Base-by-base conservation (phyloP, 2,888 invertebrate species). In the Drosophila meridiana region DNA sequence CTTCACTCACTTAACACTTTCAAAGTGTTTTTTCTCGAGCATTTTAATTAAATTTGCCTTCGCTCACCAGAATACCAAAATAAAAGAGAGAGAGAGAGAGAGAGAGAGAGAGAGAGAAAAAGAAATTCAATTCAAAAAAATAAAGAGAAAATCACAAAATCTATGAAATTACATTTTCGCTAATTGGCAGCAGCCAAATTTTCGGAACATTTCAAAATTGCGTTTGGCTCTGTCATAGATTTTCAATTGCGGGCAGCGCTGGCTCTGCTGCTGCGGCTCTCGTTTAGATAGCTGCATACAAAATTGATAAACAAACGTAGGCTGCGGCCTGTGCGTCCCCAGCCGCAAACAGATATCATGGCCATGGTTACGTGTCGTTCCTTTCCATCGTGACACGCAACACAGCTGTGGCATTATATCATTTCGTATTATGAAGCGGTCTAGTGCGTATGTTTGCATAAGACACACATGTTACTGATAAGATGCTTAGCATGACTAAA, bases 221-320 rank as follows among this genome's bases (percentile, higher is more conserved):
- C 42, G 34, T 59, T 13, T 43, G 34, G 40, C 36, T 47, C 60
- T 52, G 57, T 40, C 40, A 73, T 76, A 61, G 67, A 71, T 77
- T 77, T 59, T 66, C 76, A 73, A 76, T 69, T 73, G 40, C 30
- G 61, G 62, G 67, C 68, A 75, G 42, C 62, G 58, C 61, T 68
- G 65, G 47, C 76, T 73, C 69, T 11, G 20, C 43, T 34, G 52
- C 50, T 65, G 73, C 65, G 76, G 62, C 36, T 53, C 48, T 68
- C 77, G 62, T 68, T 78, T 63, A 64, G 74, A 74, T 69, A 36
- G 50, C 62, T 43, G 34, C 58, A 42, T 43, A 52, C 64, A 45
- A 83, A 84, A 85, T 87, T 87, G 84, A 83, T 85, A 87, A 84
- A 80, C 87, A 84, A 75, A 86, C 78, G 69, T 53, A 69, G 61